These are phyloP conservation scores for Ptilonorhynchus violaceus DNA, from an alignment of 2,113 vertebrate genomes.

Conservation along the genomic window DNA sequence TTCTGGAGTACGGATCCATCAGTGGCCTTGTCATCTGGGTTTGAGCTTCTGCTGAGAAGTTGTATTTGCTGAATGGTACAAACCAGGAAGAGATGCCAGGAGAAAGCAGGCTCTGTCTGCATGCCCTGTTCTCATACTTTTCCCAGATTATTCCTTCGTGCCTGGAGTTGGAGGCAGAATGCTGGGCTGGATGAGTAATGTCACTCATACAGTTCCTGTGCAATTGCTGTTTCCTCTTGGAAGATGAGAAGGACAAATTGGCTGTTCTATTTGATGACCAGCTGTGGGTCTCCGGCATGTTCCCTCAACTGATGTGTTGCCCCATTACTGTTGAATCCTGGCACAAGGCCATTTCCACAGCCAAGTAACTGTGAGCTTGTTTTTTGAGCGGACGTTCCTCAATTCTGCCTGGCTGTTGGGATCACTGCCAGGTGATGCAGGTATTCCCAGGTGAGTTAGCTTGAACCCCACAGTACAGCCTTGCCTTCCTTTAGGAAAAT, in stretches of 20 bases:
- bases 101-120: neutral
- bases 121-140: neutral
- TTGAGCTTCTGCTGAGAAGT: neutral
- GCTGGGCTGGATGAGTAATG: neutral
- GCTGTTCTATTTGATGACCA: neutral
- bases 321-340: neutral
- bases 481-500: neutral
- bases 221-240: neutral
- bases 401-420: neutral
- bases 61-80: neutral
- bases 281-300: neutral
- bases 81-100: neutral
- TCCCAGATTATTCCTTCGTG: neutral
- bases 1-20: neutral
- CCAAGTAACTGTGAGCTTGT: neutral
- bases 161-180: neutral
- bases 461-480: neutral
- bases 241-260: neutral
- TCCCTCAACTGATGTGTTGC: neutral
- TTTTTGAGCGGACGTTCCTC: neutral
- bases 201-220: neutral
- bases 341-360: neutral
- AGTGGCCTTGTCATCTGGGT: neutral
- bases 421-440: neutral
- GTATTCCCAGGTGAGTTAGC: neutral